Conservation (phyloP, 2,113 vertebrate genomes). For the Sciurus niger region DNA sequence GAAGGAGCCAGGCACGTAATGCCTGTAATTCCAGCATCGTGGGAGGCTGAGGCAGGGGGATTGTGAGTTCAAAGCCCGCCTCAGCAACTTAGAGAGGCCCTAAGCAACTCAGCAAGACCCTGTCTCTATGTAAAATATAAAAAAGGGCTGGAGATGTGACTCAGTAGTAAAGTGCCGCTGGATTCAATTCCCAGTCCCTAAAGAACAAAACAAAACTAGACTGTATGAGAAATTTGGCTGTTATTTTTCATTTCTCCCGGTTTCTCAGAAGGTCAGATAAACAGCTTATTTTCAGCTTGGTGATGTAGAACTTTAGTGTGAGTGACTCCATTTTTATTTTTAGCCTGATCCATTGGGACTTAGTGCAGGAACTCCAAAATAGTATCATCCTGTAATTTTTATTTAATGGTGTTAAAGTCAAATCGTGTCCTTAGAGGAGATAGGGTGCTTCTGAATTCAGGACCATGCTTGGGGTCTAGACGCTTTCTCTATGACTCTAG, state of each 20-base stretch:
- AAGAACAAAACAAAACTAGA: no score
- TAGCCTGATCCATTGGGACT: neutral
- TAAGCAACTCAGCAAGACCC: no score
- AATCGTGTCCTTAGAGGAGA: neutral
- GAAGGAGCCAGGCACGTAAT: no score
- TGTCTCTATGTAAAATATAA: no score
- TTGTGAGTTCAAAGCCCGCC: no score
- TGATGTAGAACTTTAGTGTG: neutral
- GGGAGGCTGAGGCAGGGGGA: no score
- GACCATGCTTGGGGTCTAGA: neutral
- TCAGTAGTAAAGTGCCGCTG: no score
- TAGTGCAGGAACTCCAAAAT: neutral
- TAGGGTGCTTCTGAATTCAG: conserved; percentile 7
- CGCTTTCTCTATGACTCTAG: neutral
- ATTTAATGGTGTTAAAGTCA: neutral
- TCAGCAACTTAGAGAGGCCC: no score
- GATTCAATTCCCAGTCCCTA: no score
- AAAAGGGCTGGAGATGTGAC: no score
- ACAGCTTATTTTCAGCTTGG: neutral
- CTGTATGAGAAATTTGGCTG: neutral
- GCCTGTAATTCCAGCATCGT: no score
- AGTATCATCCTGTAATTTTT: neutral
- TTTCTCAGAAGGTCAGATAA: neutral
- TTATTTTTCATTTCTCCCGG: neutral
- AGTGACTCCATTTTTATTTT: neutral